A percentile compares a stretch with the other conserved stretches of the same genome.
Evolutionary conservation across 2,888 invertebrate species (phyloP).

Genomic region (Drosophila multiciliata): DNA sequence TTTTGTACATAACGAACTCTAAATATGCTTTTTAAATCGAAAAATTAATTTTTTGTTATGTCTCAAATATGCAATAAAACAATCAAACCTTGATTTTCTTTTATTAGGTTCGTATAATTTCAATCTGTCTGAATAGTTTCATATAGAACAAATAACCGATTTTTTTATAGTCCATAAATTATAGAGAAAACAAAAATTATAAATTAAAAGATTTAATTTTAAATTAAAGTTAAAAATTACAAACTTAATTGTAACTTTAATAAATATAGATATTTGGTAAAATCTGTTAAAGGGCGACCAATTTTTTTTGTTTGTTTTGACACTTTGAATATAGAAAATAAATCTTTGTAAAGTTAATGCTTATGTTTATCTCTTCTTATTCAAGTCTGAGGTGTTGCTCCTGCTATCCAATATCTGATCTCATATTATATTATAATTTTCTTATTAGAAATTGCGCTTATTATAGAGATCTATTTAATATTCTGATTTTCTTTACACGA

Average conservation of each 20-base stretch:
- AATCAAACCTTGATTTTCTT: background rate
- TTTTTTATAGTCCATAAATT: too few relatives aligned
- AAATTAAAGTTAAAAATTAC: too few relatives aligned
- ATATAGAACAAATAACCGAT: too few relatives aligned
- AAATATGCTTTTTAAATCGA: slow-evolving; percentile 6
- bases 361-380: background rate
- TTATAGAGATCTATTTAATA: background rate
- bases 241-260: too few relatives aligned
- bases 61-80: background rate
- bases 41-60: background rate
- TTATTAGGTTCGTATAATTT: background rate
- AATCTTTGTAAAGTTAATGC: background rate
- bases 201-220: too few relatives aligned
- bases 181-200: too few relatives aligned
- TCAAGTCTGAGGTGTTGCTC: accelerated
- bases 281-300: background rate
- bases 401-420: background rate
- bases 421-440: background rate
- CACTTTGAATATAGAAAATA: background rate
- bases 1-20: slow-evolving; percentile 8
- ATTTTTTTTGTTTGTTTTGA: too few relatives aligned
- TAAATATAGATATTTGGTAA: background rate
- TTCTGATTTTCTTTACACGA: background rate
- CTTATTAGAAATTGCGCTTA: background rate
- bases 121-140: background rate